Conservation (phyloP, 2,797 vertebrate species). For the Danionella dracula region DNA sequence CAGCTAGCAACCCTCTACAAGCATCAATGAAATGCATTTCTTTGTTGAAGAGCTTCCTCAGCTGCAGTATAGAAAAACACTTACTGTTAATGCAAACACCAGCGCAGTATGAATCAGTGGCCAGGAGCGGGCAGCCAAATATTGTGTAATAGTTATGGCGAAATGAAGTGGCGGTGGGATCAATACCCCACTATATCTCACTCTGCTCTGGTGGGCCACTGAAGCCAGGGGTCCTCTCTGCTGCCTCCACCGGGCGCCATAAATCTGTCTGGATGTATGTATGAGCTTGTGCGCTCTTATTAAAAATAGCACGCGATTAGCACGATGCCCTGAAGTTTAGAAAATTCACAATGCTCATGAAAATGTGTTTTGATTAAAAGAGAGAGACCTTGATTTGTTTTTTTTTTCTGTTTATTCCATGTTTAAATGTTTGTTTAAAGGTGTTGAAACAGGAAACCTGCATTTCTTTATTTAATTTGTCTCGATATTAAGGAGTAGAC, state of each 20-base stretch:
- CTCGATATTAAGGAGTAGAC: no score
- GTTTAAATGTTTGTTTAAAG: no score
- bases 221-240: conserved; percentile 79
- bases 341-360: background rate
- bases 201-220: conserved; percentile 93
- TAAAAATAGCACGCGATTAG: conserved; percentile 25
- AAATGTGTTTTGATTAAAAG: no score
- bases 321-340: conserved; percentile 4
- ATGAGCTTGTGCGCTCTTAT: conserved; percentile 20
- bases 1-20: background rate
- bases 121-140: conserved; percentile 67
- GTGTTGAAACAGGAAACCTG: no score
- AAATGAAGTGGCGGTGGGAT: conserved; percentile 96
- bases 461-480: no score
- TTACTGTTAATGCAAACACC: conserved; percentile 79
- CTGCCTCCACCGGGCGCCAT: conserved; percentile 74
- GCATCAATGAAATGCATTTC: background rate
- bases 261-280: conserved; percentile 41
- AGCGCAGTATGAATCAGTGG: conserved; percentile 75
- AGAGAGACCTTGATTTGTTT: conserved; percentile 33
- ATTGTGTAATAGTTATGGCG: conserved; percentile 94
- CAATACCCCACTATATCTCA: conserved; percentile 97
- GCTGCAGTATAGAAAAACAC: conserved; percentile 73
- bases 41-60: conserved; percentile 42
- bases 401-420: conserved; percentile 24